phyloP scores from a whole-genome alignment of 1,140 invertebrate species.

The Ceratitis capitata region DNA sequence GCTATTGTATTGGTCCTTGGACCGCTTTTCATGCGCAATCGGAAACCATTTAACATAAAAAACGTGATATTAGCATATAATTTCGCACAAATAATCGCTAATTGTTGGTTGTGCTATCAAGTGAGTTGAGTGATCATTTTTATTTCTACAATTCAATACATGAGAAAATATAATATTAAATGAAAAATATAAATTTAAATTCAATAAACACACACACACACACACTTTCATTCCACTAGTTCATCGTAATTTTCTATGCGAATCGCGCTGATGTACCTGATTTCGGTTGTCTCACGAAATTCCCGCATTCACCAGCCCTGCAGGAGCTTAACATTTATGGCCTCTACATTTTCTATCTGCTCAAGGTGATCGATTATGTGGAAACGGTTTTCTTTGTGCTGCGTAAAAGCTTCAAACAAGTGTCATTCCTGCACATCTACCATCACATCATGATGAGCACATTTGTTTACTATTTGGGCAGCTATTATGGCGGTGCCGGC shows the following conservation, averaged over 20 bases:
- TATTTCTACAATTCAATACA: neutral
- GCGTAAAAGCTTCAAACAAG: conserved; percentile 83
- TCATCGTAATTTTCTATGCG: conserved; percentile 66
- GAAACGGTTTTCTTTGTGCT: conserved; percentile 87
- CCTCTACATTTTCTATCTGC: neutral
- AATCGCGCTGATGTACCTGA: neutral
- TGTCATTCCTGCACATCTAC: conserved; percentile 86
- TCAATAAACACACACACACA: no score
- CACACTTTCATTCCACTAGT: neutral
- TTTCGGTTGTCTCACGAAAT: neutral
- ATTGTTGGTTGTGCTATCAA: conserved; percentile 52
- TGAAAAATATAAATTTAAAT: no score
- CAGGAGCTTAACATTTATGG: neutral
- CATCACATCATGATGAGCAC: conserved; percentile 74
- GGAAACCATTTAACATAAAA: conserved; percentile 76
- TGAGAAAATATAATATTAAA: neutral
- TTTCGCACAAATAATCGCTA: conserved; percentile 76
- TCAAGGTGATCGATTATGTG: conserved; percentile 69
- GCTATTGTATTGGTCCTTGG: conserved; percentile 69
- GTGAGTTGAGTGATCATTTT: neutral
- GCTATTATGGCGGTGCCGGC: conserved; percentile 68
- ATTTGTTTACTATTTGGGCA: conserved; percentile 42
- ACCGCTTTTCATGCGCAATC: conserved; percentile 77
- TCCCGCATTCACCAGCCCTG: neutral
- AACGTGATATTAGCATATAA: conserved; percentile 79